These are phyloP conservation scores for Noctua comes DNA, from an alignment of 2,888 invertebrate species.

Conservation along the genomic window DNA sequence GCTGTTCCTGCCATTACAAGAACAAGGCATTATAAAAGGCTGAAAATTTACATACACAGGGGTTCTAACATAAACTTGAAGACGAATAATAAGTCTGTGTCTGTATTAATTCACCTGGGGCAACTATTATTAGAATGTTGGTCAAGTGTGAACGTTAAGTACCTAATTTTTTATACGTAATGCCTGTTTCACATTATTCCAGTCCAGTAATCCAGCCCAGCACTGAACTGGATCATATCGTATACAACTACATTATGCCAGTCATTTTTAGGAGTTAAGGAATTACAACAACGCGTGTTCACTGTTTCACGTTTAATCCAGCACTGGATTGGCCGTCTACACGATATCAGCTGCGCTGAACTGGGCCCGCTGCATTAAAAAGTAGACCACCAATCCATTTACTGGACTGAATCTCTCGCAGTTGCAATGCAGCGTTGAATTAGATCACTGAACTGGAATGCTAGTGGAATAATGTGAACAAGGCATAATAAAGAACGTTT, in stretches of 20 bases:
- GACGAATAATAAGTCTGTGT: neutral
- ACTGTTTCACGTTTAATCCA: neutral
- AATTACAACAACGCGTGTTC: neutral
- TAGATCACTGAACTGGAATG: neutral
- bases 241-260: neutral
- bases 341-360: neutral
- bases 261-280: neutral
- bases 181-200: neutral
- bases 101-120: neutral
- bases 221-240: neutral
- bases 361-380: neutral
- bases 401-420: neutral
- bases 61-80: conserved; percentile 2
- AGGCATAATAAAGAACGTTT: neutral
- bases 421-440: neutral
- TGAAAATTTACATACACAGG: neutral
- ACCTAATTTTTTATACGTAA: neutral
- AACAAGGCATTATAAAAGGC: conserved; percentile 30
- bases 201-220: neutral
- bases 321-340: neutral
- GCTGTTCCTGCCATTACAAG: conserved; percentile 84
- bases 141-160: neutral
- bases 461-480: neutral
- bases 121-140: neutral
- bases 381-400: neutral